Evolutionary conservation across 1,140 invertebrate species (phyloP), one percentile per base, ranked within the genome.

Genomic region (Pteromalus puparum): DNA sequence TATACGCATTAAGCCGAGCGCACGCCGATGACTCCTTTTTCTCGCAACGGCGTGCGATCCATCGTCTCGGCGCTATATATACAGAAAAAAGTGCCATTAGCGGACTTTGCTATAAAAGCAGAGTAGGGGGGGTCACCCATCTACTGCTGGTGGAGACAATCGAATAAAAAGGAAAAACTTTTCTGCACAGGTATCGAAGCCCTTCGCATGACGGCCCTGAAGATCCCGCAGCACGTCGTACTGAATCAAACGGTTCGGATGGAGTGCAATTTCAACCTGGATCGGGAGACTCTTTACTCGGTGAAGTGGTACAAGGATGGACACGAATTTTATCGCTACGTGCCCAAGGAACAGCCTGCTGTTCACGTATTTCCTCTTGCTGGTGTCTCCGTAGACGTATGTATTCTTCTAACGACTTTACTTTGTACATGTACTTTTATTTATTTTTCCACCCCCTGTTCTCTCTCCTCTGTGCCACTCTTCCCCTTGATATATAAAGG

Each of bases 341-440:
- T 95, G 46, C 95, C 95, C 0, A 95, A 95, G 68, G 94, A 95
- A 87, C 93, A 94, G 83, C 96, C 97, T 70, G 95, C 95, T 0
- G 95, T 95, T 18, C 96, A 97, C 90, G 95, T 95, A 21, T 97
- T 97, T 88, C 94, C 95, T 34, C 91, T 96, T 70, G 95, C 95
- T 0, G 97, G 97, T 81, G 96, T 97, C 46, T 94, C 95, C 87
- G 97, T 98, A 38, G 96, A 97, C 92, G 97, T 98, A 94, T 96
- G 96, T 96, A 87, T 46, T 87, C 85, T 34, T 3, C 26, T n/a
- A n/a, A 7, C 46, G 26, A n/a, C 18, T 48, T 48, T 30, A 42
- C 24, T 28, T 2, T 15, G 5, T 15, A 53, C 48, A 53, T 15
- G 15, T 18, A 61, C 67, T 70, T 70, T 70, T 28, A 28, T 70